Evolutionary conservation across 2,113 vertebrate species (phyloP), one percentile per base, ranked within the genome.

Genomic region (Capricornis sumatraensis): DNA sequence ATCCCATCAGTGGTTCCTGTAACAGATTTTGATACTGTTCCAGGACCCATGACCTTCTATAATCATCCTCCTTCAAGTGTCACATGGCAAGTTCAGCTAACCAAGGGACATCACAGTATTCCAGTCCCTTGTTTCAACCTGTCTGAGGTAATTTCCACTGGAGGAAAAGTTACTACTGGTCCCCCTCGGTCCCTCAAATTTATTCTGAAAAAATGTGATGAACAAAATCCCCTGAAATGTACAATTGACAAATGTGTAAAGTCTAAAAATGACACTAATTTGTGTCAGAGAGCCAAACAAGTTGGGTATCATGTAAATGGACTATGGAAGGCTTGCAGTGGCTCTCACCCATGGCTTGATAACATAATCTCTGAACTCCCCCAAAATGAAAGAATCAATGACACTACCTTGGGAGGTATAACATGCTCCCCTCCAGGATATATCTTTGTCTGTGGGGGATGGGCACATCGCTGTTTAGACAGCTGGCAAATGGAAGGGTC

Each of bases 41-140:
- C 30, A 3, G 30, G 33, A 10, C 78, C 78, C 30, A 21, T 33
- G 1, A 81, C 30, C 78, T 52, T 12, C 47, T 81, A n/a, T 52
- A 81, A 81, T n/a, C 47, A 33, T 13, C 28, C 47, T n/a, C 78
- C 78, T 52, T 21, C 47, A 52, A 4, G 47, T 17, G 4, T 81
- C 78, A 81, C 47, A 21, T 52, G 30, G 47, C 16, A 81, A 52
- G 78, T 81, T 52, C 5, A 16, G 9, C 30, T 81, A 52, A 21
- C 6, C 25, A 19, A 12, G 5, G 5, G 2, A 33, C 2, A 1
- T 52, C 47, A 21, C 16, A 21, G n/a, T 52, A 21, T 11, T 11
- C 47, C 47, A 47, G 47, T 12, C 47, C 47, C 47, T 47, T 47
- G 47, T 47, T 47, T 47, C 47, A 33, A 52, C 78, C 47, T 81